Base-by-base conservation (phyloP, 1,140 invertebrate species). In the Formica exsecta region DNA sequence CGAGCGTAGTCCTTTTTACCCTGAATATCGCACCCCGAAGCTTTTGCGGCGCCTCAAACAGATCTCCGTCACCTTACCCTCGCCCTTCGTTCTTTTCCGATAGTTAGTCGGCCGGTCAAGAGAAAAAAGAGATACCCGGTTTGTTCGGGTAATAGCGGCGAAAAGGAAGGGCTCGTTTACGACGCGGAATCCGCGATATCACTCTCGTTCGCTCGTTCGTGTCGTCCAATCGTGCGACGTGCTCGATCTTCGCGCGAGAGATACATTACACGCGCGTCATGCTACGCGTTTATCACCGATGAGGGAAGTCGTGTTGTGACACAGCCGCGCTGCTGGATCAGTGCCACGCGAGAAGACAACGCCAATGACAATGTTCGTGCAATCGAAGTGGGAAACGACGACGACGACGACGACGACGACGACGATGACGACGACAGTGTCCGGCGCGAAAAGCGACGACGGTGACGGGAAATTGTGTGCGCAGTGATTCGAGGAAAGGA, bases 401-500 rank as follows among this genome's bases (percentile, higher is more conserved):
- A 61, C 57, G 36, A 38, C n/a, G 25, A 61, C 57, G 16, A n/a
- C 16, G 65, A 22, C 22, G 22, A 22, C 22, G 22, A 22, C 22
- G 22, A 22, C 22, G 22, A 41, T 19, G 36, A 41, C 6, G 76
- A 54, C 36, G 64, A 57, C 36, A 36, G 54, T 41, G 64, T n/a
- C 25, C 19, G 65, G 64, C 32, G 36, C 38, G 54, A 73, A 41
- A 9, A 44, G 68, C 79, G 54, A 48, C 79, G 36, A 83, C 54
- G 54, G 44, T 29, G 51, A 81, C 25, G 79, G 36, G 36, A 13
- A 83, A 61, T 83, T 83, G 79, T 73, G 79, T 19, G 79, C 68
- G 79, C 79, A 83, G 79, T 83, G 79, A 83, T 19, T 73, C 68
- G 79, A 19, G 13, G 54, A 41, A 16, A 16, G 6, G 9, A 41